Conservation (phyloP, 2,113 vertebrate genomes). For the Prochilodus magdalenae region DNA sequence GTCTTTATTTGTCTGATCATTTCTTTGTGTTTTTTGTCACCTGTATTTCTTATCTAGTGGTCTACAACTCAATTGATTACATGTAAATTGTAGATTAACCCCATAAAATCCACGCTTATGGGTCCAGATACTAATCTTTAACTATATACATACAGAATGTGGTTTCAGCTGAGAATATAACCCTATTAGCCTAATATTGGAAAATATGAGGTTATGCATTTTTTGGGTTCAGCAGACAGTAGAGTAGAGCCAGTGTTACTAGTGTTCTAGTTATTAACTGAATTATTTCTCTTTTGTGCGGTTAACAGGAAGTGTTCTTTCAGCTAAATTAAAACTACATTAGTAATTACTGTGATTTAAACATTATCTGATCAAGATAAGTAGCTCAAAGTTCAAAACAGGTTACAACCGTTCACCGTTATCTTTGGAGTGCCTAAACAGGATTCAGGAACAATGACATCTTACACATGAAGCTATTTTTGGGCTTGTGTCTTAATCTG, state of each 20-base stretch:
- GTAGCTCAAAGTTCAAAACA: background rate
- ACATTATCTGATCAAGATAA: background rate
- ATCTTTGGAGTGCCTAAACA: background rate
- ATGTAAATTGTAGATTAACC: too few relatives aligned
- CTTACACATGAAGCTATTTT: slow-evolving; percentile 30
- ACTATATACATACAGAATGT: too few relatives aligned
- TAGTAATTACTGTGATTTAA: background rate
- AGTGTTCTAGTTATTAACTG: background rate
- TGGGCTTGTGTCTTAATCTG: slow-evolving; percentile 3
- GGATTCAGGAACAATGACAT: background rate
- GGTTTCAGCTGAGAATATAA: too few relatives aligned
- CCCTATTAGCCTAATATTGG: too few relatives aligned
- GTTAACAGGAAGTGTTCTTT: background rate
- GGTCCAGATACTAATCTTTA: too few relatives aligned
- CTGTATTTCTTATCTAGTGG: too few relatives aligned
- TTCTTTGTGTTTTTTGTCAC: too few relatives aligned
- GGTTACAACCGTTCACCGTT: background rate
- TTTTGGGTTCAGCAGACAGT: too few relatives aligned
- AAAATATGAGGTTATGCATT: too few relatives aligned
- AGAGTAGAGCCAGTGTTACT: background rate
- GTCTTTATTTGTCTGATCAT: too few relatives aligned
- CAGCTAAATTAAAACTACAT: background rate
- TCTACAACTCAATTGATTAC: too few relatives aligned
- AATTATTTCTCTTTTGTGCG: background rate
- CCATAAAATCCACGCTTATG: too few relatives aligned